Evolutionary conservation across 1,140 invertebrate genomes (phyloP).

Genomic region (Holotrichia oblita): DNA sequence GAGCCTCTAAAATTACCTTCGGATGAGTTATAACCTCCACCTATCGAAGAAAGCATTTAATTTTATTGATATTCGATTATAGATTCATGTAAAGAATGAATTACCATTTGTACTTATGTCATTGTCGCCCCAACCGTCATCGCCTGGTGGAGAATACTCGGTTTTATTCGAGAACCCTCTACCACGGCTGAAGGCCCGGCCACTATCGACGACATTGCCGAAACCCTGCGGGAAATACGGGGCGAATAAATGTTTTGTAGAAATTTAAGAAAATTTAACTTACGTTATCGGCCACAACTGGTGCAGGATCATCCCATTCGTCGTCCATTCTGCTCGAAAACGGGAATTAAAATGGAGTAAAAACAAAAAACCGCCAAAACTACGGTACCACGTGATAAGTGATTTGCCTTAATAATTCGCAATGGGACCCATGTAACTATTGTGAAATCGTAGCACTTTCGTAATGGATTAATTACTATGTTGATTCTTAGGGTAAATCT

Average conservation of each 20-base stretch:
- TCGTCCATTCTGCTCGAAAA: constrained; percentile 23
- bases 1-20: neutral
- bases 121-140: constrained; percentile 47
- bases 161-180: constrained; percentile 41
- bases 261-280: neutral
- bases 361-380: constrained; percentile 25
- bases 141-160: constrained; percentile 45
- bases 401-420: neutral
- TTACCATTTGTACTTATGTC: neutral
- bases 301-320: constrained; percentile 39
- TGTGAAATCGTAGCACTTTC: too few species aligned
- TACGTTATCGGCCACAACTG: neutral
- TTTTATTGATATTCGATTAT: too few species aligned
- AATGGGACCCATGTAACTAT: neutral
- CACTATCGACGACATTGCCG: constrained; percentile 9
- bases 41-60: too few species aligned
- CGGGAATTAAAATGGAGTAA: constrained; percentile 24
- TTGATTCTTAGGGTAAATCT: too few species aligned
- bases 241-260: neutral
- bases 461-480: too few species aligned
- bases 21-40: constrained; percentile 5
- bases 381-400: neutral
- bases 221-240: neutral
- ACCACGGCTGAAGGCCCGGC: constrained; percentile 34
- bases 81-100: neutral